Conservation (phyloP, 2,888 invertebrate genomes). For the Patella pellucida region DNA sequence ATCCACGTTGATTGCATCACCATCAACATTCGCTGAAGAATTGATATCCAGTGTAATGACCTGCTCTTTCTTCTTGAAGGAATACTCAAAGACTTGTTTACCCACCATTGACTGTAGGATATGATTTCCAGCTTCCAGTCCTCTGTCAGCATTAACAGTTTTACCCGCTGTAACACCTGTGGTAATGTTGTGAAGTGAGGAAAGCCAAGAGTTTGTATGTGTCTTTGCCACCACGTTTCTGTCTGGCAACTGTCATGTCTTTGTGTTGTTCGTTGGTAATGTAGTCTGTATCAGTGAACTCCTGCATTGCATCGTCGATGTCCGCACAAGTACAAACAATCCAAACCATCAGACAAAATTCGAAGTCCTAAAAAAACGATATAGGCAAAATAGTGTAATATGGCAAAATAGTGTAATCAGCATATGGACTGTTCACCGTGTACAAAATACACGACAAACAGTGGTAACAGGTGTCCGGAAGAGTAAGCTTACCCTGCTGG, state of each 20-base stretch:
- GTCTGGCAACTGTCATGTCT: slow-evolving; percentile 22
- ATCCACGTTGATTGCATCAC: slow-evolving; percentile 31
- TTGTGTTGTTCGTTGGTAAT: slow-evolving; percentile 27
- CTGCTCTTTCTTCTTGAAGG: slow-evolving; percentile 33
- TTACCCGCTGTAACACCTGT: slow-evolving; percentile 35
- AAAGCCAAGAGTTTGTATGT: background rate
- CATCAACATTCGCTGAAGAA: slow-evolving; percentile 16
- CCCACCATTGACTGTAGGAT: slow-evolving; percentile 34
- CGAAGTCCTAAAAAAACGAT: too few relatives aligned
- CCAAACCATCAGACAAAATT: too few relatives aligned
- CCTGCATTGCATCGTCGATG: slow-evolving; percentile 35
- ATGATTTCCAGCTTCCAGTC: slow-evolving; percentile 25
- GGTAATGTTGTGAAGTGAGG: slow-evolving; percentile 31
- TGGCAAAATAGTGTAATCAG: too few relatives aligned
- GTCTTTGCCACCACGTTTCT: slow-evolving; percentile 17
- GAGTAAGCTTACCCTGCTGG: too few relatives aligned
- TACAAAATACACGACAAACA: too few relatives aligned
- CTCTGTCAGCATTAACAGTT: slow-evolving; percentile 29
- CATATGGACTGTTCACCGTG: too few relatives aligned
- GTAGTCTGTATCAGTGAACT: slow-evolving; percentile 22
- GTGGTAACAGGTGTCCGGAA: too few relatives aligned
- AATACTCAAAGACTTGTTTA: slow-evolving; percentile 12
- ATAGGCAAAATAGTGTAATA: too few relatives aligned
- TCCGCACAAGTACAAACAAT: too few relatives aligned
- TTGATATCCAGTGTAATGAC: slow-evolving; percentile 29